Base-by-base conservation (phyloP, 2,113 vertebrate species). In the Cavia porcellus region DNA sequence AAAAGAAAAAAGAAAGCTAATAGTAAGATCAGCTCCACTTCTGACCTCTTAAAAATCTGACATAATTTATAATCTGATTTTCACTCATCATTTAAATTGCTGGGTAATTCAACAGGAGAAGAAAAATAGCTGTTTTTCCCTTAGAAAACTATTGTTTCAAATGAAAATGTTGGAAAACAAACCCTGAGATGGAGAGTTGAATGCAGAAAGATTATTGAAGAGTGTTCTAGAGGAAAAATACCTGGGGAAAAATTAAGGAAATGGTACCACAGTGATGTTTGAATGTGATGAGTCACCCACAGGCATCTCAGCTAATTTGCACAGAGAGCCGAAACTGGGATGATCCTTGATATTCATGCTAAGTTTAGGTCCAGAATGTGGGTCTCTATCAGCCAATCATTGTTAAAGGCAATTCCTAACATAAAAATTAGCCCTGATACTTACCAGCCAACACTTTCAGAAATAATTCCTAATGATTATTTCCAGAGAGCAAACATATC, bases 71-170 rank as follows among this genome's bases (percentile, higher is more conserved):
- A 22, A 61, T 30, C n/a, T 96, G 22, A 30, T 66, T 13, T 57
- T 35, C 64, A 24, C 1, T 57, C 25, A 32, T 55, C 47, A 28
- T 5, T 93, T 86, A 79, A 15, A 2, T 47, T 62, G 30, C 5
- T 66, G 50, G 28, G 50, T 52, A 57, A 45, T 88, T 95, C 12
- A 85, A 59, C 0, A 50, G 0, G 25, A 15, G 15, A 12, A 32
- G 1, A 90, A 25, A 68, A 35, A 5, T 24, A 52, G 68, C 52
- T 47, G 4, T 38, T 59, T 38, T 59, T 87, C 86, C 35, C 52
- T 90, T 84, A 77, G 14, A n/a, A 82, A 82, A 24, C 22, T 88
- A 90, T 38, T 89, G 3, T 81, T 94, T 92, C 77, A 64, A 92
- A 74, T 50, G 0, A 55, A n/a, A 45, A 57, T 0, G 66, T 19